These are phyloP conservation scores for Sterrhoptilus dennistouni DNA, from an alignment of 2,113 vertebrate species.

Conservation along the genomic window DNA sequence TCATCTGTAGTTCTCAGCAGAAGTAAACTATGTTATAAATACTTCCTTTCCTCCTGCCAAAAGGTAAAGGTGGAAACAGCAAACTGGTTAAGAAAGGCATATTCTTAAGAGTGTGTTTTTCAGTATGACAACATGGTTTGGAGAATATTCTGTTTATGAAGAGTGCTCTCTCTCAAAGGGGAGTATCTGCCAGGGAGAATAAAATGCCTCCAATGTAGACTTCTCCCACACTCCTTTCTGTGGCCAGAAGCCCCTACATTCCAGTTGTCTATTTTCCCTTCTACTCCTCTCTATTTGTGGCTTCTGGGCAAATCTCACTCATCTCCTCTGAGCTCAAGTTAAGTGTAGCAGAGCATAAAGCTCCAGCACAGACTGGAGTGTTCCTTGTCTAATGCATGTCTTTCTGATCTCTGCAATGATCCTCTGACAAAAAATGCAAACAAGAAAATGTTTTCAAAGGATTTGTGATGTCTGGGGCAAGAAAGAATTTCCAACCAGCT, in stretches of 20 bases:
- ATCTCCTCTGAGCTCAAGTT: background rate
- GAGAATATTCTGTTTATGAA: background rate
- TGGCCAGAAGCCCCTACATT: background rate
- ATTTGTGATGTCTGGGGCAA: background rate
- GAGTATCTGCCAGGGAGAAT: background rate
- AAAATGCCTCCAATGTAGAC: background rate
- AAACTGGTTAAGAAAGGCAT: background rate
- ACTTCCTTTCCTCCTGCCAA: background rate
- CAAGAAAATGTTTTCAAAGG: background rate
- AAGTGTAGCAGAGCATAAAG: background rate
- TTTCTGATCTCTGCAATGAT: background rate
- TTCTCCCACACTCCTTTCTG: background rate
- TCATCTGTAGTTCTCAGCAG: background rate
- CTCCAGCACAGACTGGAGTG: background rate
- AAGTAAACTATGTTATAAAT: background rate
- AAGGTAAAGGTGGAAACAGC: background rate
- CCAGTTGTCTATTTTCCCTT: background rate
- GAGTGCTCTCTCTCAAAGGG: background rate
- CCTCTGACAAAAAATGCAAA: background rate
- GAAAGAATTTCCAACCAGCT: background rate
- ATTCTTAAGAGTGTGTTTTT: background rate
- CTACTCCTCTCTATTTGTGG: background rate
- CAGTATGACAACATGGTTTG: background rate
- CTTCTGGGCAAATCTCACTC: background rate
- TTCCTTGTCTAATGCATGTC: background rate